Base-by-base conservation (phyloP, 2,113 vertebrate species). In the Takifugu bimaculatus region DNA sequence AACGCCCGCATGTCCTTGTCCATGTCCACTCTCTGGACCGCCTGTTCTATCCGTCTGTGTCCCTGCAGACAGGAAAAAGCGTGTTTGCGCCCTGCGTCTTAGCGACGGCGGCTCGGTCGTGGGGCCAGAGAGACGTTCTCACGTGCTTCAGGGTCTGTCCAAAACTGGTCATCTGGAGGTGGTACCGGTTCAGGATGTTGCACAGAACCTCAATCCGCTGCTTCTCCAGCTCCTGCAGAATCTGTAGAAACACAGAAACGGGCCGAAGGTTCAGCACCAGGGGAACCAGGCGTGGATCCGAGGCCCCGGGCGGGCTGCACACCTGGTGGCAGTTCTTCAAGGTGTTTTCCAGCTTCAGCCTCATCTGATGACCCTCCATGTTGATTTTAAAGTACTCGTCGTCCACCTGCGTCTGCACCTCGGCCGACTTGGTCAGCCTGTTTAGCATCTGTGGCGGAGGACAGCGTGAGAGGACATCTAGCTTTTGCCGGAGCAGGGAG, bases 381-480 rank as follows among this genome's bases (percentile, higher is more conserved):
- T 95, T 96, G 68, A 91, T 89, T 50, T 84, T 85, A 50, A 94
- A 95, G 79, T 95, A 96, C 32, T 91, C 91, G 58, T 94, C 92
- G 68, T 95, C 93, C 68, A 91, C 88, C 60, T 87, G 91, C 26
- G 82, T 61, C 83, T 95, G 78, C 44, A 88, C 75, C 70, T 92
- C 92, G 15, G 93, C 90, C 0, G 94, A 96, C 79, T 94, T 96
- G 65, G 91, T 93, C 84, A 95, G 73, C 68, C 93, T 93, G 81
- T 88, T 93, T 10, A 94, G 83, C 84, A 95, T 91, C 94, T 96
- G 64, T 3, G 47, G 20, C 50, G 49, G 54, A 54, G 13, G 44
- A 50, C 6, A 26, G 39, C 26, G 32, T 35, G 32, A 35, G 32
- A 35, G 2, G 35, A 20, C 20, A 20, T 20, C 11, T 39, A 39